Base-by-base conservation (phyloP, 2,888 invertebrate genomes). In the Scotopteryx bipunctaria region DNA sequence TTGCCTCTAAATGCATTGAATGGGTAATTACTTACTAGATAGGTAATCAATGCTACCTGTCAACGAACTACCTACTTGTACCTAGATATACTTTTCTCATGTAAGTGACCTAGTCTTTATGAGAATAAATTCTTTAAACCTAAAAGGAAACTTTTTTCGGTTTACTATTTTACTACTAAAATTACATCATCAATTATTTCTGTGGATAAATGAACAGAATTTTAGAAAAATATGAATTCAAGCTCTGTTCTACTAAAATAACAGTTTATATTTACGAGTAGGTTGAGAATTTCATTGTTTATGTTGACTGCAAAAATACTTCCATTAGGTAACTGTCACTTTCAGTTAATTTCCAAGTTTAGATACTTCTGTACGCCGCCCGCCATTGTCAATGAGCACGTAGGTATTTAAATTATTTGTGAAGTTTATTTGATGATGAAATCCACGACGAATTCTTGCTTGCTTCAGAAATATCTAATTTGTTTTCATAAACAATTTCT, bases 301-400 rank as follows among this genome's bases (percentile, higher is more conserved):
- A 23, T 6, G 5, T 1, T 2, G 2, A 2, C 5, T 5, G 6
- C 11, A 11, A 27, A 27, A 27, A 8, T 4, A 46, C 31, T 32
- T 40, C 23, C 31, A 8, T 37, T 15, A 37, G 14, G 11, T 31
- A 23, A 32, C 11, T 46, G 38, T 23, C 37, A 42, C n/a, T 36
- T 35, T 16, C 29, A 27, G 29, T 14, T 16, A 25, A 17, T 35
- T 35, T 13, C 11, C 35, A 35, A 27, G 9, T 43, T 44, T 17
- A 13, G 4, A 36, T 29, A 29, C 15, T 23, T 23, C 15, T 14
- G 14, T 5, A 5, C 9, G 9, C 0, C 27, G 27, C 11, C 9
- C 9, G 9, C 5, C 11, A 6, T 25, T 25, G 27, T 27, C 27
- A 9, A 11, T 4, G 11, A 5, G 27, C 11, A 25, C 25, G 25